Conservation (phyloP, 64 coral and sea anemone species). For the Porites lutea region DNA sequence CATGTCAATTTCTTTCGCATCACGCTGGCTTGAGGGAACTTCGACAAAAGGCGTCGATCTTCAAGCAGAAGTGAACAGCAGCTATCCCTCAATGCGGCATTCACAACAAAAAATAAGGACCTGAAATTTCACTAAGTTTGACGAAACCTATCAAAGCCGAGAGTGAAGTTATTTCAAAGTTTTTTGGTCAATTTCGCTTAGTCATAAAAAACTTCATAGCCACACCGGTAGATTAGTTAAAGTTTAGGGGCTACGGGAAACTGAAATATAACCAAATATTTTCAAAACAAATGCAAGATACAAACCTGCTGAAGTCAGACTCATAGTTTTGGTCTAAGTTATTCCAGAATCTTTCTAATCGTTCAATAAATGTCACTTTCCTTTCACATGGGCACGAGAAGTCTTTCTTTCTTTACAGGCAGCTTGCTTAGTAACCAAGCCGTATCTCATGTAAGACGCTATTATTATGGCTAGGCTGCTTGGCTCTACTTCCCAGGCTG, state of each 20-base stretch:
- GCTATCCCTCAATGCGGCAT: too few relatives aligned
- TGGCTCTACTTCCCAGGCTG: neutral
- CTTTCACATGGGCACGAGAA: slow-evolving; percentile 22
- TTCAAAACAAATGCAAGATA: neutral
- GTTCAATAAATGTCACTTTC: neutral
- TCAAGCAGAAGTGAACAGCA: too few relatives aligned
- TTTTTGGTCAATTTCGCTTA: slow-evolving; percentile 44
- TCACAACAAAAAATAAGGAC: neutral
- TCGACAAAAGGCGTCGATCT: too few relatives aligned
- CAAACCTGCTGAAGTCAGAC: slow-evolving; percentile 92
- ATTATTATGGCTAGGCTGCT: neutral
- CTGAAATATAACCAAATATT: neutral
- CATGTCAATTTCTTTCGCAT: too few relatives aligned
- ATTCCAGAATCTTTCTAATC: neutral
- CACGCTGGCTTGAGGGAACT: too few relatives aligned
- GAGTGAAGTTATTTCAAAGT: neutral
- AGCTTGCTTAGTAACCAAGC: neutral
- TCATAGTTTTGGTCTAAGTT: slow-evolving; percentile 21
- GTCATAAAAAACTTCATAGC: slow-evolving; percentile 9
- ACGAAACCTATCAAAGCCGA: neutral
- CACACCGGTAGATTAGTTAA: neutral
- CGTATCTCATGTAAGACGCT: too few relatives aligned
- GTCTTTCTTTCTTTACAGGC: neutral
- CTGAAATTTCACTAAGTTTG: neutral
- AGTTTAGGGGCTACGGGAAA: neutral